phyloP scores from a whole-genome alignment of 2,797 vertebrate genomes.

The Falco novaeseelandiae region DNA sequence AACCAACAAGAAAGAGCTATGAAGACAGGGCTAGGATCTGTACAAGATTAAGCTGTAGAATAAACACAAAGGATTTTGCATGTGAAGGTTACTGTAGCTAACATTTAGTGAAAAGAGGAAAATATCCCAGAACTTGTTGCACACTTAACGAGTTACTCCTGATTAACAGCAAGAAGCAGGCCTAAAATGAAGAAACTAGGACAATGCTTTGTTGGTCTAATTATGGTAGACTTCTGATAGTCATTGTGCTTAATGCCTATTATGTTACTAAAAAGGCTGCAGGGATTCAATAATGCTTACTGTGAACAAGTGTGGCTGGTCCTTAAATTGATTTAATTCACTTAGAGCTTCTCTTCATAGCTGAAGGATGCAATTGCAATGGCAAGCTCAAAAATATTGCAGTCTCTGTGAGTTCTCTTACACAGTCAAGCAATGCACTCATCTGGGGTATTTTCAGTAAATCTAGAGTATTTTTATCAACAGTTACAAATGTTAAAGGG shows the following conservation, averaged over 20 bases:
- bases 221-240: background rate
- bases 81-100: background rate
- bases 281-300: background rate
- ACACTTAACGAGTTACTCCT: background rate
- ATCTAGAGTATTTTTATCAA: background rate
- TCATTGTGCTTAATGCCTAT: background rate
- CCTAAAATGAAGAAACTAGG: background rate
- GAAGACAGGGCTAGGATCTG: background rate
- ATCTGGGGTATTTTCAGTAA: background rate
- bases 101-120: background rate
- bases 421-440: background rate
- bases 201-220: background rate
- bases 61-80: background rate
- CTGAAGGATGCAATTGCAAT: no score
- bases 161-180: background rate
- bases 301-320: background rate
- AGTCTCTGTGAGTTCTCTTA: background rate
- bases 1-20: background rate
- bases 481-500: background rate
- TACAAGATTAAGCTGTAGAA: background rate
- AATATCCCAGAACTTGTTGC: background rate
- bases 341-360: background rate
- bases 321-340: background rate
- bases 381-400: background rate
- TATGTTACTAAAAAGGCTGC: background rate